Conservation (phyloP, 2,888 invertebrate genomes). For the Pristionchus arcanus region DNA sequence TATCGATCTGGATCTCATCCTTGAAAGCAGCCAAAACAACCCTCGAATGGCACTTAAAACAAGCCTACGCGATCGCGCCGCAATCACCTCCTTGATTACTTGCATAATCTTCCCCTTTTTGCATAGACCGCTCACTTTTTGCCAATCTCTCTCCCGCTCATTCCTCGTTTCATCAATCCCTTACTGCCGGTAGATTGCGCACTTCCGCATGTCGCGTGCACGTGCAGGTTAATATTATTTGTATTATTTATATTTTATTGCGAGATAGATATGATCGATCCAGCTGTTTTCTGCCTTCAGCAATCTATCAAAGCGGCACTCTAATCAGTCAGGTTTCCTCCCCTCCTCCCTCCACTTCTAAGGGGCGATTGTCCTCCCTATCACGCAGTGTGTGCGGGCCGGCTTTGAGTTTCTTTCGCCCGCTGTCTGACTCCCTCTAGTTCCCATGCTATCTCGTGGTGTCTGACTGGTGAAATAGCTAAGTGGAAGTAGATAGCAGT, state of each 20-base stretch:
- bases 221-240: neutral
- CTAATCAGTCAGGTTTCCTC: conserved; percentile 34
- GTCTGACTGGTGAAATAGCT: neutral
- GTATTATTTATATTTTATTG: too few species aligned
- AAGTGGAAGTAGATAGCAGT: neutral
- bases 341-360: conserved; percentile 7
- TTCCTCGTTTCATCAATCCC: neutral
- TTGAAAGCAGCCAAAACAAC: neutral
- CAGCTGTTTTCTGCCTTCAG: neutral
- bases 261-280: neutral
- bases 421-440: neutral
- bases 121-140: conserved; percentile 2
- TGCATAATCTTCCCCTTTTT: neutral
- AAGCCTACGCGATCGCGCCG: neutral
- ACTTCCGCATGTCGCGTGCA: neutral
- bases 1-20: neutral
- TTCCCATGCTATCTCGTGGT: neutral
- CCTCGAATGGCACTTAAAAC: neutral
- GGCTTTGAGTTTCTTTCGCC: neutral
- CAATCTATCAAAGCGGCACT: neutral
- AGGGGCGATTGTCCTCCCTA: conserved; percentile 37
- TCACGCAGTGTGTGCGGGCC: conserved; percentile 35
- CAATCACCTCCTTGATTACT: neutral
- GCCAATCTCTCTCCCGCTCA: conserved; percentile 13
- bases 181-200: neutral